phyloP scores from a whole-genome alignment of 1,140 invertebrate species.

The Drosophila sp. region DNA sequence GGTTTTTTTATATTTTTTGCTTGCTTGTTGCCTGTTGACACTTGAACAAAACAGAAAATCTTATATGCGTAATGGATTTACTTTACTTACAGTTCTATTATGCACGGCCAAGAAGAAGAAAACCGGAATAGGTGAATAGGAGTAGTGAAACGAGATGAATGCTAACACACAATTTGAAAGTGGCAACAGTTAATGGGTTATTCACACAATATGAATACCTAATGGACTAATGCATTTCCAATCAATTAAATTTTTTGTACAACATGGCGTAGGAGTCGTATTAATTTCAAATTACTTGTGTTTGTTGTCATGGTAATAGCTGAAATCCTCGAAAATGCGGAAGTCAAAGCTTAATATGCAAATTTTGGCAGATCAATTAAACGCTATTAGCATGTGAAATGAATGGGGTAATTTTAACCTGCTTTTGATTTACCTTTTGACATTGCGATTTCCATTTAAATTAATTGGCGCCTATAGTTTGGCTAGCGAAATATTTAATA shows the following conservation, averaged over 20 bases:
- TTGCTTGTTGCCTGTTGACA: slow-evolving; percentile 53
- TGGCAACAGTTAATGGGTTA: neutral
- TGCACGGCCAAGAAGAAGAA: slow-evolving; percentile 39
- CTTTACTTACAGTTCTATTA: slow-evolving; percentile 58
- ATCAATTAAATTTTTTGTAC: neutral
- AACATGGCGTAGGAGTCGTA: too few species aligned
- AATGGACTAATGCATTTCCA: neutral
- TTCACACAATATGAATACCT: neutral
- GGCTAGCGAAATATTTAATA: slow-evolving; percentile 14
- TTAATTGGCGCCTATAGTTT: slow-evolving; percentile 2
- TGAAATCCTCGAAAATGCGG: too few species aligned
- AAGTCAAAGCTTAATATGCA: too few species aligned
- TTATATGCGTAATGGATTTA: slow-evolving; percentile 39
- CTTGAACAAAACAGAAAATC: slow-evolving; percentile 38
- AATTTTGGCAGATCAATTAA: too few species aligned
- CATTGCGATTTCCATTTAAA: neutral
- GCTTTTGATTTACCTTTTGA: neutral
- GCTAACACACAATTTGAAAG: neutral
- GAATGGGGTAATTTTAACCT: neutral
- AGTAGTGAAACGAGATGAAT: neutral
- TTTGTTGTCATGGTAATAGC: too few species aligned
- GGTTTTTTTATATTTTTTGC: slow-evolving; percentile 22
- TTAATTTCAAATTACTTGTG: too few species aligned
- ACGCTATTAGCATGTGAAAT: too few species aligned
- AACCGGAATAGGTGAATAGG: slow-evolving; percentile 36